A percentile compares a stretch with the other conserved stretches of the same genome.
phyloP scores from a whole-genome alignment of 1,140 invertebrate species.

The Danaus melanippus region DNA sequence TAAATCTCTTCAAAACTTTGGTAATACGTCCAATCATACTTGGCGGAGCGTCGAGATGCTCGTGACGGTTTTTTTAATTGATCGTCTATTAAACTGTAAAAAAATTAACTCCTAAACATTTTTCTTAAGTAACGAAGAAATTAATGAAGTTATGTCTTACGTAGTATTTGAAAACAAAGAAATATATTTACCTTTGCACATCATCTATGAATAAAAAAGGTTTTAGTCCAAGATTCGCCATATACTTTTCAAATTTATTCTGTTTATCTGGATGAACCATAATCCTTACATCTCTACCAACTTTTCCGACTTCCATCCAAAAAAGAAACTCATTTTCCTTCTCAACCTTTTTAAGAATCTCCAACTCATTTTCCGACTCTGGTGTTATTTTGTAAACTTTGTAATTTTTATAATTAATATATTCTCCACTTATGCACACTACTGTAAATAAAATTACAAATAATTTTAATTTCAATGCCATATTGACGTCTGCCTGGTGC shows the following conservation, averaged over 20 bases:
- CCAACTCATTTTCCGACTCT: slow-evolving; percentile 30
- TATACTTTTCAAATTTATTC: slow-evolving; percentile 28
- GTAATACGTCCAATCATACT: slow-evolving; percentile 61
- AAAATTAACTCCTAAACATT: slow-evolving; percentile 3
- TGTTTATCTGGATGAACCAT: slow-evolving; percentile 35
- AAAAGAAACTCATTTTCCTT: slow-evolving; percentile 28
- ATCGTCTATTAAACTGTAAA: slow-evolving; percentile 30
- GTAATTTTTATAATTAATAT: slow-evolving; percentile 56
- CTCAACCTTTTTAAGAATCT: slow-evolving; percentile 26
- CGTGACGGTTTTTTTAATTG: slow-evolving; percentile 25
- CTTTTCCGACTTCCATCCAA: slow-evolving; percentile 31
- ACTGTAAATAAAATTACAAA: slow-evolving; percentile 18
- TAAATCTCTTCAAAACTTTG: slow-evolving; percentile 63
- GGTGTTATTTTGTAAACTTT: slow-evolving; percentile 67
- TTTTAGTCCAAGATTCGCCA: slow-evolving; percentile 22
- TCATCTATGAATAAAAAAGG: slow-evolving; percentile 32
- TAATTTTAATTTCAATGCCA: slow-evolving; percentile 24
- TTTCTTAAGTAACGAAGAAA: neutral
- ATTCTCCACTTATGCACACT: slow-evolving; percentile 29
- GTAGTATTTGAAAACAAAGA: neutral
- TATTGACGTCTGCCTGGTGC: slow-evolving; percentile 8
- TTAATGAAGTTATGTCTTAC: neutral
- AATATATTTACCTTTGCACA: slow-evolving; percentile 51
- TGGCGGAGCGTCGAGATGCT: slow-evolving; percentile 8
- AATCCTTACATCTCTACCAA: slow-evolving; percentile 29